A percentile compares a stretch with the other conserved stretches of the same genome.
Conservation (phyloP, 2,113 vertebrate genomes). For the Mastomys coucha region DNA sequence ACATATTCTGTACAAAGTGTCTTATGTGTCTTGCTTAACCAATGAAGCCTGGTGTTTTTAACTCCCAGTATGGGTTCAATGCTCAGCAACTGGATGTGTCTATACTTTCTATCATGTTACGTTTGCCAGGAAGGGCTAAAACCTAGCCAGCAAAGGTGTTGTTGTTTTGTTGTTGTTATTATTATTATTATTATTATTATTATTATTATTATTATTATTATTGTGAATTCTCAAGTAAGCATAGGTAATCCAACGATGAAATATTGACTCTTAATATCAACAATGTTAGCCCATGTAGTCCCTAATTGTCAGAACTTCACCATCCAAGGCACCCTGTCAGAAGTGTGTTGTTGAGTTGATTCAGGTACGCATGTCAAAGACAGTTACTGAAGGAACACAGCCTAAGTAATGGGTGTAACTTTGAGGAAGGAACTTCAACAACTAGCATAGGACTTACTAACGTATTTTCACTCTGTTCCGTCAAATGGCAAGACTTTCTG, state of each 20-base stretch:
- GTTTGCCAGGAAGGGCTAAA: background rate
- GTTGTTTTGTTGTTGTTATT: background rate
- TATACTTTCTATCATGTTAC: background rate
- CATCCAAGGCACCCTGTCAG: background rate
- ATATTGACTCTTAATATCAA: constrained; percentile 8
- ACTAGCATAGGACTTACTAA: background rate
- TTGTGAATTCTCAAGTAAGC: background rate
- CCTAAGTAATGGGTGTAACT: background rate
- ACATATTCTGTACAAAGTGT: background rate
- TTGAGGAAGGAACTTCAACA: background rate
- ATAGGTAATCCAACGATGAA: background rate
- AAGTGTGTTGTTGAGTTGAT: background rate
- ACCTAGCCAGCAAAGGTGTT: background rate
- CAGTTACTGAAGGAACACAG: constrained; percentile 6
- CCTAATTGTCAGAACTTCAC: background rate
- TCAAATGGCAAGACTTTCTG: background rate
- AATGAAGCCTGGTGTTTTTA: background rate
- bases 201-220: background rate
- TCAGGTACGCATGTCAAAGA: background rate
- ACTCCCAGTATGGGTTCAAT: background rate
- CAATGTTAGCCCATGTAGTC: background rate
- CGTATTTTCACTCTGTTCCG: background rate
- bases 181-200: too few relatives aligned
- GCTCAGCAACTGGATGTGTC: background rate
- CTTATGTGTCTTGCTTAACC: background rate